Percentiles rank a stretch among this genome's conserved stretches.
These are phyloP conservation scores for Ianthella basta DNA, from an alignment of 37 sponge, comb jelly and placozoan species.

Conservation along the genomic window DNA sequence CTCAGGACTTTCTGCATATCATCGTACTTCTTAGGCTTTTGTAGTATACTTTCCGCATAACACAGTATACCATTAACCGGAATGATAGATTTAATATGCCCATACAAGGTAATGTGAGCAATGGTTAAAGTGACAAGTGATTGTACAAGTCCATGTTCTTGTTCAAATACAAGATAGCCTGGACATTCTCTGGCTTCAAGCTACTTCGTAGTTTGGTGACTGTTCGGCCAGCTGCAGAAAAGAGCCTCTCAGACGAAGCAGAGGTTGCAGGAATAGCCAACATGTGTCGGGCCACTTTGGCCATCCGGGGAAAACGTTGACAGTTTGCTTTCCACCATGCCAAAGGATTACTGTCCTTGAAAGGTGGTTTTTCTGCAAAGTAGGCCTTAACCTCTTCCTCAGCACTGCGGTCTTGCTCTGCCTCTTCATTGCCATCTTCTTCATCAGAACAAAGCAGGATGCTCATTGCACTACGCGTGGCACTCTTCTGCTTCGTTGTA, in stretches of 20 bases:
- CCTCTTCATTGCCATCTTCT: not conserved
- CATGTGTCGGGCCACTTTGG: slow-evolving; percentile 6
- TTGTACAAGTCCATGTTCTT: not conserved
- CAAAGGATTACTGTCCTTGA: not conserved
- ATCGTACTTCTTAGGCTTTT: no score
- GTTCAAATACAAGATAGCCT: not conserved
- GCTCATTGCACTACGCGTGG: not conserved
- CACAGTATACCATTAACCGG: no score
- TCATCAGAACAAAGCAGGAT: slow-evolving; percentile 33
- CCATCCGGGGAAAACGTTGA: not conserved
- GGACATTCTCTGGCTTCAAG: not conserved
- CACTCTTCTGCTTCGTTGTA: not conserved
- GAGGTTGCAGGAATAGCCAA: slow-evolving; percentile 36
- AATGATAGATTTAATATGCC: no score
- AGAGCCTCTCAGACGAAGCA: not conserved
- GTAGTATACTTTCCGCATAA: no score
- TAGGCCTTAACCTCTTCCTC: slow-evolving; percentile 20
- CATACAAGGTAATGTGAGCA: no score
- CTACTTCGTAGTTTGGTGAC: not conserved
- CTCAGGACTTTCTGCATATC: no score
- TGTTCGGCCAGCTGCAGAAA: not conserved
- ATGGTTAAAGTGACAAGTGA: no score
- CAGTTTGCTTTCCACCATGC: slow-evolving; percentile 31
- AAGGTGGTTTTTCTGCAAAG: slow-evolving; percentile 3
- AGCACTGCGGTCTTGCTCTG: not conserved